Conservation (phyloP, 2,888 invertebrate genomes). For the Eutolmus rufibarbis region DNA sequence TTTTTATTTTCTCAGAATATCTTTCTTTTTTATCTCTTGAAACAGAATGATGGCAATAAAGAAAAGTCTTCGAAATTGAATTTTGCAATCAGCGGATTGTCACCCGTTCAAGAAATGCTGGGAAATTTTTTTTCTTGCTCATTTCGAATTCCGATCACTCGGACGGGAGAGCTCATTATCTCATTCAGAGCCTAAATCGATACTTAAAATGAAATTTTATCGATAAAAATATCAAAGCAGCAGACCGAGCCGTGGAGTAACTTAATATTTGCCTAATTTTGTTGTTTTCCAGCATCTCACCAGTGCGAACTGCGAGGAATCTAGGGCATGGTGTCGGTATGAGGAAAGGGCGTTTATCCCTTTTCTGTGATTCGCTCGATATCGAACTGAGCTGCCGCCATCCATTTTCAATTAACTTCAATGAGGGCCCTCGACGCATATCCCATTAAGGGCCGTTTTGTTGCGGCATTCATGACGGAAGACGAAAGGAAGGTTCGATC, state of each 20-base stretch:
- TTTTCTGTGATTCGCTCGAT: background rate
- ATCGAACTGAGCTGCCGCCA: slow-evolving; percentile 1
- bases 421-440: slow-evolving; percentile 9
- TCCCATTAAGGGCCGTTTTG: slow-evolving; percentile 29
- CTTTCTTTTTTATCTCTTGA: background rate
- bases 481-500: background rate
- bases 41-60: background rate
- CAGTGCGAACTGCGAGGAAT: background rate
- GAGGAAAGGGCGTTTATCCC: background rate
- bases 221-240: slow-evolving; percentile 13
- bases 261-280: background rate
- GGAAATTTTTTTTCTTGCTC: background rate
- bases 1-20: background rate
- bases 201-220: slow-evolving; percentile 17
- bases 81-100: slow-evolving; percentile 14
- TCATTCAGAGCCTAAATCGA: background rate
- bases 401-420: slow-evolving; percentile 34
- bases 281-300: background rate
- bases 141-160: slow-evolving; percentile 21
- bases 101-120: background rate
- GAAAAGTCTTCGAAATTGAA: slow-evolving; percentile 11
- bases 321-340: background rate
- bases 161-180: background rate
- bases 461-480: slow-evolving; percentile 33
- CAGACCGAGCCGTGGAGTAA: background rate